A percentile compares a stretch with the other conserved stretches of the same genome.
phyloP scores from a whole-genome alignment of 2,797 vertebrate genomes.

The Eleutherodactylus coqui region DNA sequence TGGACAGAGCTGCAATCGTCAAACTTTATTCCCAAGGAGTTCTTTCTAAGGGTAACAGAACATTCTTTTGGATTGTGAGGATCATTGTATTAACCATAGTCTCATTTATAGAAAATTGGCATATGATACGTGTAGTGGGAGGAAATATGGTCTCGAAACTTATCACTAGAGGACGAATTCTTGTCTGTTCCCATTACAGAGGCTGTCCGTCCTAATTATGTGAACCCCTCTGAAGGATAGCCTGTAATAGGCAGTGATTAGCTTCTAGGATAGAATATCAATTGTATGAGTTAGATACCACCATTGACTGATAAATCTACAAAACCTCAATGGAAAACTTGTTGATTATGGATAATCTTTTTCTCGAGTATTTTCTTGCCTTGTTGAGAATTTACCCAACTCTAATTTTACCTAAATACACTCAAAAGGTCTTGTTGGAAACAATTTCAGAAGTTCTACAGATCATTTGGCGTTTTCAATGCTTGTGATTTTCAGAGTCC shows the following conservation, averaged over 20 bases:
- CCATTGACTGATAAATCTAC: neutral
- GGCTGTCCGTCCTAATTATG: constrained; percentile 5
- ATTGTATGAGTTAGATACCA: neutral
- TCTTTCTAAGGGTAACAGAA: constrained; percentile 43
- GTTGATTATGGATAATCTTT: neutral
- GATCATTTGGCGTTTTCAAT: neutral
- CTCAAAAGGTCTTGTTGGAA: neutral
- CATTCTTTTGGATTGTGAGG: constrained; percentile 47
- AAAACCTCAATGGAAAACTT: neutral
- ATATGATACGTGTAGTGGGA: constrained; percentile 15
- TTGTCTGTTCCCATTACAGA: constrained; percentile 54
- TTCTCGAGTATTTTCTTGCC: neutral
- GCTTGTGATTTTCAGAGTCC: neutral
- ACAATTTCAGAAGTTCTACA: neutral
- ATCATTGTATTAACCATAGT: constrained; percentile 20
- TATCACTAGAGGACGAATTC: constrained; percentile 13
- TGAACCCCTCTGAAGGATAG: constrained; percentile 9
- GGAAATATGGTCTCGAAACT: constrained; percentile 42
- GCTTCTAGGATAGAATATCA: neutral
- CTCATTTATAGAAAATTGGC: constrained; percentile 48
- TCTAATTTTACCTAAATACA: too few relatives aligned
- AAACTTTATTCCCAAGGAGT: constrained; percentile 34
- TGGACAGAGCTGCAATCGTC: neutral
- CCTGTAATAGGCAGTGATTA: constrained; percentile 25
- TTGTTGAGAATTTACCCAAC: neutral